Conservation (phyloP, 2,888 invertebrate genomes). For the Seira sanloemensis region DNA sequence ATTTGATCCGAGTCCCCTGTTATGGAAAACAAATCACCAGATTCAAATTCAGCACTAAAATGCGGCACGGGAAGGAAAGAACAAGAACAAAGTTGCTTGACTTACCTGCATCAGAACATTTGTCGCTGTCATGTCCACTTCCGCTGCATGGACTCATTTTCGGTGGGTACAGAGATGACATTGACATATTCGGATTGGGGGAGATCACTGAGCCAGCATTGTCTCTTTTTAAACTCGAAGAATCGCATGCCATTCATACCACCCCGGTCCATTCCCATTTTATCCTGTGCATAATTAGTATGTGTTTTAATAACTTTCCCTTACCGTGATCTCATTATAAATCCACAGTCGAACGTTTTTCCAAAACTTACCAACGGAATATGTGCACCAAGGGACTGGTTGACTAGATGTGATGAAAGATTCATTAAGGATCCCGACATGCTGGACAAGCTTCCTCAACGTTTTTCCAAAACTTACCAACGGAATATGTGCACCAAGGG, state of each 20-base stretch:
- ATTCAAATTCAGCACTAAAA: neutral
- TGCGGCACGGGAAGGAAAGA: neutral
- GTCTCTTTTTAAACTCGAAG: constrained; percentile 66
- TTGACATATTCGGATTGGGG: constrained; percentile 61
- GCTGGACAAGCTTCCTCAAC: too few relatives aligned
- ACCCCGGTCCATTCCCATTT: constrained; percentile 63
- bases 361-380: constrained; percentile 71
- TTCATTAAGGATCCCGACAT: constrained; percentile 54
- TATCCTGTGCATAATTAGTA: too few relatives aligned
- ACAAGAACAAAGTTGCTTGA: neutral
- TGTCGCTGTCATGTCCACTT: constrained; percentile 70
- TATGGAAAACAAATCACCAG: neutral
- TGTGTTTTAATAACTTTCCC: too few relatives aligned
- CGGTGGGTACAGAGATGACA: constrained; percentile 65
- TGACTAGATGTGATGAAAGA: constrained; percentile 70
- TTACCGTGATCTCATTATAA: too few relatives aligned
- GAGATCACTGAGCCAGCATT: constrained; percentile 60
- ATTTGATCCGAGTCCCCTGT: constrained; percentile 62
- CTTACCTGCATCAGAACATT: constrained; percentile 71
- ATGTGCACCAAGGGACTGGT: constrained; percentile 69
- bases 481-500: constrained; percentile 71
- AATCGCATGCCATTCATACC: constrained; percentile 62
- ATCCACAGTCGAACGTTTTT: too few relatives aligned
- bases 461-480: constrained; percentile 56
- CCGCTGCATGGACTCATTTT: constrained; percentile 70